Base-by-base conservation (phyloP, 2,888 invertebrate species). In the Agonum fuliginosum region DNA sequence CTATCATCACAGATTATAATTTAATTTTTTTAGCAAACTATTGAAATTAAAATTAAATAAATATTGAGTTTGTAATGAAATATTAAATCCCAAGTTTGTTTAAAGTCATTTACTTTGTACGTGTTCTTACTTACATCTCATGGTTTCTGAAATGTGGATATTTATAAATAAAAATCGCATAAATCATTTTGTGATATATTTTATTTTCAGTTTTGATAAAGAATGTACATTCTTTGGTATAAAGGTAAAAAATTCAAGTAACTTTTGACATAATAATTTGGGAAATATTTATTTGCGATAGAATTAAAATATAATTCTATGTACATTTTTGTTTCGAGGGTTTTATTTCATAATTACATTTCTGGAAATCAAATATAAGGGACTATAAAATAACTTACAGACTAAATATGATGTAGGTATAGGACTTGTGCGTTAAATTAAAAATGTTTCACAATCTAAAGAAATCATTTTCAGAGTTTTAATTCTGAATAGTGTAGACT, bases 211-310 rank as follows among this genome's bases (percentile, higher is more conserved):
- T 54, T 24, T 12, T 8, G 22, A 10, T 43, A 12, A 43, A n/a
- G n/a, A 43, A 37, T 46, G n/a, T n/a, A 46, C 46, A 46, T 46
- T 46, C 30, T 30, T 30, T 27, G 58, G 58, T 30, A 62, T 62
- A 30, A 30, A 62, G 58, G 58, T 62, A 62, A 62, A 62, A 62
- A 62, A 62, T 62, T 30, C 19, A 62, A 30, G 12, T 27, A 30
- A 62, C 30, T 14, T 30, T 20, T 8, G 22, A 54, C 27, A 62
- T 62, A 62, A 48, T 17, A n/a, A n/a, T n/a, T n/a, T n/a, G n/a
- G n/a, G n/a, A n/a, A n/a, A n/a, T n/a, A n/a, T 62, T 62, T 62
- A 62, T 62, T 54, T 62, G 30, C 17, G 27, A 62, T 62, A 62
- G 58, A 62, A 30, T 62, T 14, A 27, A 62, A 54, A 37, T 37